Conservation (phyloP, 1,140 invertebrate species). For the Lasioglossum baleicum region DNA sequence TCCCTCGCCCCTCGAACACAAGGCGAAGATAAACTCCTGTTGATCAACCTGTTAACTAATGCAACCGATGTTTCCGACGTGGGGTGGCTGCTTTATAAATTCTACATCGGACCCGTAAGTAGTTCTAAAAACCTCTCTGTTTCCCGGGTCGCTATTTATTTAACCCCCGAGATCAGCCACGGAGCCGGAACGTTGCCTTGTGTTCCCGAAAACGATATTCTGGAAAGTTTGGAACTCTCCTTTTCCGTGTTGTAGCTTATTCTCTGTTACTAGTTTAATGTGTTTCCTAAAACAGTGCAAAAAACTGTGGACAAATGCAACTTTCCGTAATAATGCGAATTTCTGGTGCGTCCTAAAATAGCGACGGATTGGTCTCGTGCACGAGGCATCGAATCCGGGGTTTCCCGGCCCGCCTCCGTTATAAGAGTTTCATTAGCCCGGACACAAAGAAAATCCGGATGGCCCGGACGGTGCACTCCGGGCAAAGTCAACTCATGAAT, state of each 20-base stretch:
- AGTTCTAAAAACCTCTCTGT: background rate
- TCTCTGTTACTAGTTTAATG: too few species aligned
- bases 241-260: too few species aligned
- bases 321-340: background rate
- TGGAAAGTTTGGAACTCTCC: too few species aligned
- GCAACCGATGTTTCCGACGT: conserved; percentile 4
- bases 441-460: background rate
- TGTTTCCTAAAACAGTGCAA: too few species aligned
- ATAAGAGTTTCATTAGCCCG: conserved; percentile 13
- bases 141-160: background rate
- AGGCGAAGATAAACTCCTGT: conserved; percentile 23
- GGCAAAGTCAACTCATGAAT: conserved; percentile 61
- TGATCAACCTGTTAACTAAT: conserved; percentile 43
- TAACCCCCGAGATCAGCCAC: background rate
- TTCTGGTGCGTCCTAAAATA: background rate
- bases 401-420: background rate
- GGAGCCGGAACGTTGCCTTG: too few species aligned
- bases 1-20: conserved; percentile 10
- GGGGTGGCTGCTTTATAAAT: background rate
- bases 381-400: background rate
- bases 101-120: background rate
- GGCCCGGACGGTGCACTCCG: conserved; percentile 20
- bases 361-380: background rate
- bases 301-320: too few species aligned
- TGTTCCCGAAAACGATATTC: background rate